A percentile compares a stretch with the other conserved stretches of the same genome.
phyloP scores from a whole-genome alignment of 2,113 vertebrate genomes.

The Brachyistius frenatus region DNA sequence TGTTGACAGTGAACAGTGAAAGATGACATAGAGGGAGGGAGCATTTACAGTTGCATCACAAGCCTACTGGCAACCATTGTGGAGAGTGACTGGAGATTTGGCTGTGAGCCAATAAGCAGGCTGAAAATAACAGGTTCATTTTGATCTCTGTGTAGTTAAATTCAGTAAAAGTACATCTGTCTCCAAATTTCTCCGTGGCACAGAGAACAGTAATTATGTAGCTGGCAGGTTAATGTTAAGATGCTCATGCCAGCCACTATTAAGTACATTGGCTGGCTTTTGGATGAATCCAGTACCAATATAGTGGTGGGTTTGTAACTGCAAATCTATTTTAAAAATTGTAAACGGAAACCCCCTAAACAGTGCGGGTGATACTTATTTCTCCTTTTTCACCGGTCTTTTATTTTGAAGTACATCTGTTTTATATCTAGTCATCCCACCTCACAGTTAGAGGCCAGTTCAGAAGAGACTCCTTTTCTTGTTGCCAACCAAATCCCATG shows the following conservation, averaged over 20 bases:
- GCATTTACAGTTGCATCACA: not conserved
- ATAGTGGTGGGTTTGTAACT: not conserved
- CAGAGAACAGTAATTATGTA: conserved; percentile 31
- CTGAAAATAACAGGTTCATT: conserved; percentile 36
- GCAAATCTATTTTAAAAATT: conserved; percentile 12
- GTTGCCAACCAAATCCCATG: conserved; percentile 38
- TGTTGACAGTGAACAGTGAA: not conserved
- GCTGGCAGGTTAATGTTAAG: conserved; percentile 28
- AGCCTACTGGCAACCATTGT: conserved; percentile 12
- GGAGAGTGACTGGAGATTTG: conserved; percentile 12
- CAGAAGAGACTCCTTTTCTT: conserved; percentile 37
- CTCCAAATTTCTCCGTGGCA: conserved; percentile 3
- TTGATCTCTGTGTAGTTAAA: conserved; percentile 1
- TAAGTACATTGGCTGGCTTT: conserved; percentile 13
- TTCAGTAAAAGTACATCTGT: conserved; percentile 17
- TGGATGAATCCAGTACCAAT: not conserved
- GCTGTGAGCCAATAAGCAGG: conserved; percentile 5
- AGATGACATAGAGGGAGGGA: not conserved
- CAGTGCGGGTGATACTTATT: not conserved
- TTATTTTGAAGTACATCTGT: conserved; percentile 31
- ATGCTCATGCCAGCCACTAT: conserved; percentile 7
- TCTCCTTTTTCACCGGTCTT: conserved; percentile 9
- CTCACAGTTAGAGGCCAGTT: conserved; percentile 21
- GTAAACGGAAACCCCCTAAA: conserved; percentile 1
- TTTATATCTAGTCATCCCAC: conserved; percentile 22